Percentiles rank a stretch among this genome's conserved stretches.
Conservation (phyloP, 2,888 invertebrate species). For the Cactoblastis cactorum region DNA sequence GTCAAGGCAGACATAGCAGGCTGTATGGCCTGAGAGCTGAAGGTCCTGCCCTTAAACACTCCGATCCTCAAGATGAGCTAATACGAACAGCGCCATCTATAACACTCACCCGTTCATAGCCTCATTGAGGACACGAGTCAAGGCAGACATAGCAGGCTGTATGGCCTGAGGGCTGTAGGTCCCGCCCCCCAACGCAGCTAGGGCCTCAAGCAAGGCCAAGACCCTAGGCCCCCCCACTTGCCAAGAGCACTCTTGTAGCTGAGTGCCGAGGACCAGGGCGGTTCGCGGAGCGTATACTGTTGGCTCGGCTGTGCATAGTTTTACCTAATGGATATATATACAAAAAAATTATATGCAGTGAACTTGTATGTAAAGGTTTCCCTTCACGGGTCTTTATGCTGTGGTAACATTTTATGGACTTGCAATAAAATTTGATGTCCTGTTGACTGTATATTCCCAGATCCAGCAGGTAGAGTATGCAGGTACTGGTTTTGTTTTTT, state of each 20-base stretch:
- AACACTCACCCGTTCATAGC: slow-evolving; percentile 28
- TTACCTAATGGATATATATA: slow-evolving; percentile 38
- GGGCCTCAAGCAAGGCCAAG: slow-evolving; percentile 52
- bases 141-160: slow-evolving; percentile 39
- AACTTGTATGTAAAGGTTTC: too few relatives aligned
- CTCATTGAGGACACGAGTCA: slow-evolving; percentile 29
- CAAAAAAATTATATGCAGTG: too few relatives aligned
- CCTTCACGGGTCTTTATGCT: too few relatives aligned
- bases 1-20: too few relatives aligned
- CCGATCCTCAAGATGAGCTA: too few relatives aligned
- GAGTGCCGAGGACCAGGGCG: slow-evolving; percentile 41
- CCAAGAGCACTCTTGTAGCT: slow-evolving; percentile 33
- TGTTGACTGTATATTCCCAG: too few relatives aligned
- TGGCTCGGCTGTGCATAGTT: slow-evolving; percentile 52
- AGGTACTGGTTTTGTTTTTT: too few relatives aligned
- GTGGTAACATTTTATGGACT: too few relatives aligned
- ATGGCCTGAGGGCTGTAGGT: slow-evolving; percentile 37
- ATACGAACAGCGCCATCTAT: not conserved
- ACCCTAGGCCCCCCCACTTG: slow-evolving; percentile 30
- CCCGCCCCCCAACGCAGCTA: slow-evolving; percentile 51
- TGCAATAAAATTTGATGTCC: too few relatives aligned
- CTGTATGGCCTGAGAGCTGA: too few relatives aligned
- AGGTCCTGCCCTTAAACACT: too few relatives aligned
- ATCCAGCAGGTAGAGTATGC: too few relatives aligned
- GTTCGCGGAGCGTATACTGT: slow-evolving; percentile 49